phyloP scores from a whole-genome alignment of 2,888 invertebrate genomes.

The Serripes groenlandicus region DNA sequence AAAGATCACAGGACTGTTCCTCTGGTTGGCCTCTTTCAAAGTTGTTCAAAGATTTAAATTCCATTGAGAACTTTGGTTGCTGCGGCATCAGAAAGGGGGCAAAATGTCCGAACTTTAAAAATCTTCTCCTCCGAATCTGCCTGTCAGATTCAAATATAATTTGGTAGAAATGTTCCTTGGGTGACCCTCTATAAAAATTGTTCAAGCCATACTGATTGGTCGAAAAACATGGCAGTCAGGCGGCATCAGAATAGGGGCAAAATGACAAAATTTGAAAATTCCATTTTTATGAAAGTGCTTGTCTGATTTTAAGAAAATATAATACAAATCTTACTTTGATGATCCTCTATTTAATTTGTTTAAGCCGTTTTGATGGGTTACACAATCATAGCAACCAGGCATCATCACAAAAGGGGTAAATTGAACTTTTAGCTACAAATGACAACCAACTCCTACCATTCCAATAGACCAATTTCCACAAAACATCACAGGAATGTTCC shows the following conservation, averaged over 20 bases:
- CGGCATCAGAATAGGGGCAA: neutral
- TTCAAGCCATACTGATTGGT: neutral
- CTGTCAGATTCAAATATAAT: neutral
- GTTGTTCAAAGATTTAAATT: neutral
- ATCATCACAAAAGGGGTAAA: no score
- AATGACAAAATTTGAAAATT: neutral
- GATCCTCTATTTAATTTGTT: no score
- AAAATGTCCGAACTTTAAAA: neutral
- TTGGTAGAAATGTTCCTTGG: neutral
- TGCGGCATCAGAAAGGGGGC: neutral
- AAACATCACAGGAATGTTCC: no score
- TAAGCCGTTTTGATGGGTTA: no score
- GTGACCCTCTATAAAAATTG: neutral
- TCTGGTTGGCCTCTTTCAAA: neutral
- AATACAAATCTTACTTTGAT: no score
- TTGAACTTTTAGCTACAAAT: no score
- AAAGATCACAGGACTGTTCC: neutral
- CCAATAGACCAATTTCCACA: no score
- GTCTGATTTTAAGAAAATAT: no score
- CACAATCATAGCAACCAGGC: no score
- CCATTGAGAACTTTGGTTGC: neutral
- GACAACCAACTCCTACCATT: no score
- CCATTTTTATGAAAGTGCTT: neutral
- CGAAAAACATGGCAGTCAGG: neutral
- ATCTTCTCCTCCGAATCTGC: neutral